These are phyloP conservation scores for Pegea sp. DNA, from an alignment of 23 tunicate species.

Conservation along the genomic window DNA sequence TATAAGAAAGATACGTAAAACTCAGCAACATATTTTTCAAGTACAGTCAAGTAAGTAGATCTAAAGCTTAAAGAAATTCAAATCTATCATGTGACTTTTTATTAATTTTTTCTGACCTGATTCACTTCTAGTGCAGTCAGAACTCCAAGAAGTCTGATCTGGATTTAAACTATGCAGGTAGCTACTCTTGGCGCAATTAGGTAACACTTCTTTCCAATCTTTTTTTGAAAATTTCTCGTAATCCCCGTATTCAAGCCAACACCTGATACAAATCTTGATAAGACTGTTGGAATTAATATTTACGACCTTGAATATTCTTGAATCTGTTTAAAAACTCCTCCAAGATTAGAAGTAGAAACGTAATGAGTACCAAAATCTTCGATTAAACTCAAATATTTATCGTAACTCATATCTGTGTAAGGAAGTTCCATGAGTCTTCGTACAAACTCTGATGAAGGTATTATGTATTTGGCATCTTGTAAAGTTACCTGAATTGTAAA, in stretches of 20 bases:
- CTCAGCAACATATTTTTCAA: too few relatives aligned
- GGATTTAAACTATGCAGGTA: conserved; percentile 19
- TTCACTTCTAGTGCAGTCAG: conserved; percentile 2
- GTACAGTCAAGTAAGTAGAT: too few relatives aligned
- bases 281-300: background rate
- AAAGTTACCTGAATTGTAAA: conserved; percentile 25
- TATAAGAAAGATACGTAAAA: too few relatives aligned
- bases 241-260: conserved; percentile 32
- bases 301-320: conserved; percentile 28
- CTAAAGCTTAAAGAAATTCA: too few relatives aligned
- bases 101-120: conserved; percentile 2
- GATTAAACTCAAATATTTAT: conserved; percentile 27
- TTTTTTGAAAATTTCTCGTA: conserved; percentile 9
- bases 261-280: conserved; percentile 5
- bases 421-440: conserved; percentile 44
- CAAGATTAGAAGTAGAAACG: conserved; percentile 32
- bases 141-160: conserved; percentile 2
- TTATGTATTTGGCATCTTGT: conserved; percentile 13
- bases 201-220: conserved; percentile 17
- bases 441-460: conserved; percentile 23
- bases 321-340: conserved; percentile 24
- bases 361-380: conserved; percentile 78
- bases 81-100: too few relatives aligned
- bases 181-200: conserved; percentile 12
- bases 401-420: conserved; percentile 13